Evolutionary conservation across 1,140 invertebrate genomes (phyloP), one percentile per base, ranked within the genome.

Genomic region (Sitobion miscanthi): DNA sequence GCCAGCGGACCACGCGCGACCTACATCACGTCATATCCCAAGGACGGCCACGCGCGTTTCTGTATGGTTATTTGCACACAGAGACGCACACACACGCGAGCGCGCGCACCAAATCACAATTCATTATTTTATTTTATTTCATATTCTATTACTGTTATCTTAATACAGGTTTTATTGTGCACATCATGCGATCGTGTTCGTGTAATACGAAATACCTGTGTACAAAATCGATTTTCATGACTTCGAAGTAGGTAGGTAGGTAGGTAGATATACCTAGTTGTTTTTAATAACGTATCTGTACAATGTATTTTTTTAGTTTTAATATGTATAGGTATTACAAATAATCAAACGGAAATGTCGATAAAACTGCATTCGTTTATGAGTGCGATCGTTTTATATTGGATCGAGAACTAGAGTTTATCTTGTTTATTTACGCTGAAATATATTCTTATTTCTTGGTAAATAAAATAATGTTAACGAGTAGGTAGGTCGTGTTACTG

Each of bases 21-120:
- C 90, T 83, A 91, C 62, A 91, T 91, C 69, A 82, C 47, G 45
- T 77, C 90, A 91, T 49, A 38, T 25, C n/a, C 45, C 69, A 83
- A 83, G 90, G 90, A 91, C 90, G 77, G 38, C 82, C 90, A 77
- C 90, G 69, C 90, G 69, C 45, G 49, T 54, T 54, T 89, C 47
- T 52, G 30, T 35, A 1, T 23, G 6, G 47, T 52, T 88, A 88
- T 88, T 88, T 38, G 47, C 86, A n/a, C 45, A 45, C 83, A 42
- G 35, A 35, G 20, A 11, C 9, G 9, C 8, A 23, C 38, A 14
- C 85, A 47, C 38, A 2, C 87, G 49, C n/a, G 8, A 30, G 35
- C 3, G 30, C 35, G 35, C 35, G 5, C 49, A 7, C 54, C 49
- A n/a, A 89, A 54, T 54, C 14, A 54, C 38, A 21, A 38, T 89